phyloP scores from a whole-genome alignment of 2,113 vertebrate genomes.

The Salvelinus fontinalis region DNA sequence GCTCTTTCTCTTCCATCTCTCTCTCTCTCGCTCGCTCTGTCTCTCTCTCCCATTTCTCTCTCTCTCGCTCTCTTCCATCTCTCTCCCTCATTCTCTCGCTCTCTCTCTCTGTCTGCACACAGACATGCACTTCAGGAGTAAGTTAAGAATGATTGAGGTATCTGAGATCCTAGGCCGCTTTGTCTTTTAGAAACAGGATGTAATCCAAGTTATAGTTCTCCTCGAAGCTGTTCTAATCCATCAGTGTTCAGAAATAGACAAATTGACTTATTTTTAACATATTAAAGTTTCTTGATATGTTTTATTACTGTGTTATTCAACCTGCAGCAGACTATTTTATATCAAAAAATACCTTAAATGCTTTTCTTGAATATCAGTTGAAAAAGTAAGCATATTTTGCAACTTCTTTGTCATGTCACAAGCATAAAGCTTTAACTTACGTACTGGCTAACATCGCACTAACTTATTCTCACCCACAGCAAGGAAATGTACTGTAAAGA shows the following conservation, averaged over 20 bases:
- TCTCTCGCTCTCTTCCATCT: too few species aligned
- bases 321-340: conserved; percentile 8
- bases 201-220: too few species aligned
- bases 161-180: not conserved
- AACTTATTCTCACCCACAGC: conserved; percentile 18
- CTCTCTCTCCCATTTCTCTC: not conserved
- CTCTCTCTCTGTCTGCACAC: not conserved
- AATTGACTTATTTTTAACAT: too few species aligned
- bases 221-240: too few species aligned
- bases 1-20: too few species aligned
- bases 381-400: not conserved
- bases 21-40: too few species aligned
- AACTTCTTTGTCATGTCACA: not conserved
- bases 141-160: conserved; percentile 27
- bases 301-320: not conserved
- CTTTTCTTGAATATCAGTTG: not conserved
- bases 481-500: conserved; percentile 16
- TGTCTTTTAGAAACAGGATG: too few species aligned
- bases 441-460: not conserved
- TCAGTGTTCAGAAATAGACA: too few species aligned
- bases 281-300: not conserved
- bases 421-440: not conserved
- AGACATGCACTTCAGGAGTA: conserved; percentile 12
- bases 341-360: not conserved
- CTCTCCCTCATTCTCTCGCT: too few species aligned